These are phyloP conservation scores for Crax fasciolata DNA, from an alignment of 2,797 vertebrate genomes.

Conservation along the genomic window DNA sequence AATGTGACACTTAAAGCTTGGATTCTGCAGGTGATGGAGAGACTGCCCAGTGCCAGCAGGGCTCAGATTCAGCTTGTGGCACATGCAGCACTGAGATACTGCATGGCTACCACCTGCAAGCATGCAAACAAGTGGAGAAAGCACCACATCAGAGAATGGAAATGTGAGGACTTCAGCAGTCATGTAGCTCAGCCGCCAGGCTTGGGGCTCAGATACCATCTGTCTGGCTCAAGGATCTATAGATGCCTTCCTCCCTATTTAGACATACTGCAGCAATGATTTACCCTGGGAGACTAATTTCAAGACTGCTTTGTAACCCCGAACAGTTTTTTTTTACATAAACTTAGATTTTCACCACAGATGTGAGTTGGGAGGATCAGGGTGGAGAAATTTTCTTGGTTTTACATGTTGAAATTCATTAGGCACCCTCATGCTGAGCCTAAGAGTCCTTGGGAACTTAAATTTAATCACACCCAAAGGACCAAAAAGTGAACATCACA, in stretches of 20 bases:
- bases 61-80: not conserved
- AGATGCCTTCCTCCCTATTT: not conserved
- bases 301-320: not conserved
- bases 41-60: not conserved
- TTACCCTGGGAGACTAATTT: not conserved
- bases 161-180: accelerated
- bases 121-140: accelerated
- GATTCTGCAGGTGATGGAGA: not conserved
- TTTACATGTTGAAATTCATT: not conserved
- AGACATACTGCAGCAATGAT: not conserved
- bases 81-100: not conserved
- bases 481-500: not conserved
- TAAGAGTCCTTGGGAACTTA: not conserved
- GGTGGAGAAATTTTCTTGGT: not conserved
- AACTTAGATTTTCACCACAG: not conserved
- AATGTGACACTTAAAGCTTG: not conserved
- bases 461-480: not conserved
- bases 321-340: not conserved
- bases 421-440: not conserved
- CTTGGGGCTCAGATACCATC: not conserved
- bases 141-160: accelerated
- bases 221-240: not conserved
- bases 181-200: accelerated
- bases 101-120: accelerated
- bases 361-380: not conserved